These are phyloP conservation scores for Smittia aterrima DNA, from an alignment of 2,888 invertebrate species.

Conservation along the genomic window DNA sequence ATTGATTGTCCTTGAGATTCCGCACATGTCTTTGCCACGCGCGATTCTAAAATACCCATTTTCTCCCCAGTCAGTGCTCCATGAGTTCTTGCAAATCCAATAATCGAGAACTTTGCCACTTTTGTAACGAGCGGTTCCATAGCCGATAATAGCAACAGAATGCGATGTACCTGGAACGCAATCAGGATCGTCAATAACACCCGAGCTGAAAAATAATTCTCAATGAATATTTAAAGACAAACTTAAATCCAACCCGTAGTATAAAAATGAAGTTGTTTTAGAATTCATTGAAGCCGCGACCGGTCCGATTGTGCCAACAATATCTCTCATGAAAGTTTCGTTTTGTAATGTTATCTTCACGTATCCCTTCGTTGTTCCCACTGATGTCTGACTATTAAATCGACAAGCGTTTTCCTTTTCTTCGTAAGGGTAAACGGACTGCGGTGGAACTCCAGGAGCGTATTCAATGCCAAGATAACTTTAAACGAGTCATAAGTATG, in stretches of 20 bases:
- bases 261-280: not conserved
- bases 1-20: not conserved
- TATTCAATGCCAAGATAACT: not conserved
- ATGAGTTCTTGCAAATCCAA: constrained; percentile 2
- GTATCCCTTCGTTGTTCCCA: not conserved
- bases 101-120: not conserved
- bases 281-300: not conserved
- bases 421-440: not conserved
- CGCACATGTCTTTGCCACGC: not conserved
- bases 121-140: not conserved
- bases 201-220: not conserved
- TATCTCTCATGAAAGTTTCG: not conserved
- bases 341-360: not conserved
- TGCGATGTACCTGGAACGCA: not conserved
- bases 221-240: no score
- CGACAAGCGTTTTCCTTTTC: not conserved
- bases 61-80: not conserved
- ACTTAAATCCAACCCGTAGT: not conserved
- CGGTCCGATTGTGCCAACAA: not conserved
- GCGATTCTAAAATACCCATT: not conserved
- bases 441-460: not conserved
- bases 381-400: not conserved
- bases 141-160: not conserved
- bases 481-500: no score
- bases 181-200: not conserved